Evolutionary conservation across 92 coral and sea anemone species (phyloP), one percentile per base, ranked within the genome.

Genomic region (Parazoanthus atlanticus): DNA sequence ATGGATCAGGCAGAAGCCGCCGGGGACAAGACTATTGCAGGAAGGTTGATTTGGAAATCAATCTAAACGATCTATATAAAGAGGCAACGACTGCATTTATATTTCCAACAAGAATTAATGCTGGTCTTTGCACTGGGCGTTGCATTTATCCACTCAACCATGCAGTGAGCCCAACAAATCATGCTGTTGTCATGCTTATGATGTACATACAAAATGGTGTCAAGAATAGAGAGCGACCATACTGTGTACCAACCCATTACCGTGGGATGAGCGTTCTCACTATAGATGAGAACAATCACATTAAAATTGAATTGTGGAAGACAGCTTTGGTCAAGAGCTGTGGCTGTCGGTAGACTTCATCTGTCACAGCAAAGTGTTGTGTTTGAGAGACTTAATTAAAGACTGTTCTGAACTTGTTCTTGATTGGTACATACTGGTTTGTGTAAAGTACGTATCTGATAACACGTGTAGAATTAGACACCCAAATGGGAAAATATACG

Each of bases 1-100:
- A 83, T 41, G 86, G 23, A 16, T 29, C 58, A 28, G 40, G 61
- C n/a, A 83, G 86, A 69, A 67, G 29, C 40, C 86, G 78, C 5
- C 86, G 86, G 29, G 33, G 33, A 0, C 26, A 29, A 8, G 26
- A 25, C 76, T 29, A 1, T 16, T 83, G 86, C 86, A 41, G 15
- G 65, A 67, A 54, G 78, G 19, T 43, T 41, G 28, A 16, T 8
- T 40, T 65, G 41, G 32, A 28, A 8, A 28, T 83, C 1, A 9
- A 17, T 16, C 56, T 83, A 7, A n/a, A 43, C 13, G 38, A 40
- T 6, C 38, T 83, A 52, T 83, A 65, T 69, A 25, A 67, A 25
- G 86, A n/a, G 15, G 38, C 65, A 6, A 40, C 11, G 6, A 8
- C 49, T 0, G 12, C 49, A 11, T 46, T 52, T 15, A 16, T 83